phyloP scores from a whole-genome alignment of 2,113 vertebrate genomes.

The Craseonycteris thonglongyai region DNA sequence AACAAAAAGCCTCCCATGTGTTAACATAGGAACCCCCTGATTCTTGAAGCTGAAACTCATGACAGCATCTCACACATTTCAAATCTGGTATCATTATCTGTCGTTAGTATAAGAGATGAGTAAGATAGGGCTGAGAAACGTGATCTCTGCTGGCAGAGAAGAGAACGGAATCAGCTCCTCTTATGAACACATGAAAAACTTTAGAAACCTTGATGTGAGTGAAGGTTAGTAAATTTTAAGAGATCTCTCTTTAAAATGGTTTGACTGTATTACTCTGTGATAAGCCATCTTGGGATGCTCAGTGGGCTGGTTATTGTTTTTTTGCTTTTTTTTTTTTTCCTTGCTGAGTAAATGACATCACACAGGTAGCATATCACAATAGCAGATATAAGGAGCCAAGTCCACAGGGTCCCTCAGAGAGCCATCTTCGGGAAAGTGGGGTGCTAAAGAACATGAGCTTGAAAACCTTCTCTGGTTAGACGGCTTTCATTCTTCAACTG shows the following conservation, averaged over 20 bases:
- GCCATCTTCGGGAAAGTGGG: background rate
- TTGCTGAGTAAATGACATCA: conserved; percentile 34
- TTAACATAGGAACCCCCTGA: background rate
- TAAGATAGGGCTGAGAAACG: background rate
- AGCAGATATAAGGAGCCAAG: background rate
- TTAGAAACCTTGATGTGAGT: background rate
- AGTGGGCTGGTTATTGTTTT: background rate
- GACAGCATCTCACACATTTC: background rate
- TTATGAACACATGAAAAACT: conserved; percentile 1
- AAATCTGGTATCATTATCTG: background rate
- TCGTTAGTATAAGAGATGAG: background rate
- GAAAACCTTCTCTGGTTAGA: background rate
- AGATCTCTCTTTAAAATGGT: conserved; percentile 2
- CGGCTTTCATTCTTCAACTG: background rate
- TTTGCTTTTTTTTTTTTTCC: background rate
- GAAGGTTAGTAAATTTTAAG: conserved; percentile 24
- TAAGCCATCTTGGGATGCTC: background rate
- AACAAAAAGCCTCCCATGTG: background rate
- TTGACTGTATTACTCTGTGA: conserved; percentile 1
- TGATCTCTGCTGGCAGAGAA: conserved; percentile 21
- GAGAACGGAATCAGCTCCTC: background rate
- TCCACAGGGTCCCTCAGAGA: background rate
- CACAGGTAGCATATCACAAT: background rate
- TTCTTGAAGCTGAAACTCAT: conserved; percentile 3
- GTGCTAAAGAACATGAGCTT: background rate